phyloP scores from a whole-genome alignment of 23 tunicate species.

The Trididemnum miniatum region DNA sequence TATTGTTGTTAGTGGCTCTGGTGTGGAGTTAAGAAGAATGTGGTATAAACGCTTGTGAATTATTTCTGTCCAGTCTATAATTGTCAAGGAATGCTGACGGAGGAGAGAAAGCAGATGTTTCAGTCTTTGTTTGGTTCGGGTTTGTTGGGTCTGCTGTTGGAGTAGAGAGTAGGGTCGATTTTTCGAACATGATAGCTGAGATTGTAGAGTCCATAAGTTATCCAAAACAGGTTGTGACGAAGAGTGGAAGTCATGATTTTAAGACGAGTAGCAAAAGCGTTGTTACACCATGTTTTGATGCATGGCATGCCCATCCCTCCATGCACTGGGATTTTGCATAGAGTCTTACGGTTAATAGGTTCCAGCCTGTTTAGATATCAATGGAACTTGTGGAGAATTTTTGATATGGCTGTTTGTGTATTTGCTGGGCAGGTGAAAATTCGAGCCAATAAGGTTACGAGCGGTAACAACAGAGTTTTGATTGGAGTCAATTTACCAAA shows the following conservation, averaged over 20 bases:
- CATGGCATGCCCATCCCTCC: conserved; percentile 1
- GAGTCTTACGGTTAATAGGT: not conserved
- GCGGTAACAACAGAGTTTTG: not conserved
- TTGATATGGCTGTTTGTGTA: not conserved
- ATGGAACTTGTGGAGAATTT: not conserved
- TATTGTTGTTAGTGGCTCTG: not conserved
- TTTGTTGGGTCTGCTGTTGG: not conserved
- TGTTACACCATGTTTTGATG: not conserved
- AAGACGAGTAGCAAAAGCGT: not conserved
- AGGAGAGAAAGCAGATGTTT: not conserved
- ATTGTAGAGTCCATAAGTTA: not conserved
- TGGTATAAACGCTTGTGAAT: not conserved
- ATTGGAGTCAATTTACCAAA: not conserved
- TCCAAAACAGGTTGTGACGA: not conserved
- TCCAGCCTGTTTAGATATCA: not conserved
- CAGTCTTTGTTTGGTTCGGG: not conserved
- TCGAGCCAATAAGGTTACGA: not conserved
- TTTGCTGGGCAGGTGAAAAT: not conserved
- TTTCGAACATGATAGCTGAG: not conserved
- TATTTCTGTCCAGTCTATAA: not conserved
- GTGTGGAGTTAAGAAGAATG: not conserved
- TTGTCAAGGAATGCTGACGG: not conserved
- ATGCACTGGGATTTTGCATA: not conserved
- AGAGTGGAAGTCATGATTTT: not conserved
- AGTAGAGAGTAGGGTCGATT: not conserved